These are phyloP conservation scores for Babyrousa celebensis DNA, from an alignment of 2,797 vertebrate genomes.

Conservation along the genomic window DNA sequence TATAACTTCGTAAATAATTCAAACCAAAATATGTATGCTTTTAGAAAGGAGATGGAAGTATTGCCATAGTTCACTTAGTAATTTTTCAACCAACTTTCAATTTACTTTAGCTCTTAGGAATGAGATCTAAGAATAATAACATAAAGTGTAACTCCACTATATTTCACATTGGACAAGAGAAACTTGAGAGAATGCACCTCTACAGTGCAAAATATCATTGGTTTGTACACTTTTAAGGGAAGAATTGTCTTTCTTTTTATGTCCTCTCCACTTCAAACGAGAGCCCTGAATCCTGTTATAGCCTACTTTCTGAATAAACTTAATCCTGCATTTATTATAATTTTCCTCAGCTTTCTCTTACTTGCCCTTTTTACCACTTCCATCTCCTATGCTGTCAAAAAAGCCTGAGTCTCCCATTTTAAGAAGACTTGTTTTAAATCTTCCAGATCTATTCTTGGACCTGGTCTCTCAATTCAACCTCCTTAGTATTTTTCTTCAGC, in stretches of 20 bases:
- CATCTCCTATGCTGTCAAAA: constrained; percentile 68
- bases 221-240: neutral
- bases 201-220: neutral
- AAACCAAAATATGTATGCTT: constrained; percentile 80
- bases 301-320: constrained; percentile 23
- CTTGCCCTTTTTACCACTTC: constrained; percentile 36
- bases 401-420: constrained; percentile 37
- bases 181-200: constrained; percentile 5
- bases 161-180: constrained; percentile 51
- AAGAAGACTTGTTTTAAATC: constrained; percentile 68
- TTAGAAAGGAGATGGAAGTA: constrained; percentile 73
- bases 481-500: constrained; percentile 72
- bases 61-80: constrained; percentile 72
- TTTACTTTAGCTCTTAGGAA: constrained; percentile 79
- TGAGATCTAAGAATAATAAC: constrained; percentile 69
- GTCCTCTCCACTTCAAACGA: neutral
- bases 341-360: constrained; percentile 28
- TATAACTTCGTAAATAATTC: constrained; percentile 84
- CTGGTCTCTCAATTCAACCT: constrained; percentile 64
- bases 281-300: neutral
- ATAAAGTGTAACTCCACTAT: constrained; percentile 60
- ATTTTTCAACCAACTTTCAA: constrained; percentile 82
- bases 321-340: neutral
- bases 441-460: constrained; percentile 71
- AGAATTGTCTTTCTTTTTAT: neutral